Evolutionary conservation across 37 sponge, comb jelly and placozoan species (phyloP), one percentile per base, ranked within the genome.

Genomic region (Oscarella lobularis): DNA sequence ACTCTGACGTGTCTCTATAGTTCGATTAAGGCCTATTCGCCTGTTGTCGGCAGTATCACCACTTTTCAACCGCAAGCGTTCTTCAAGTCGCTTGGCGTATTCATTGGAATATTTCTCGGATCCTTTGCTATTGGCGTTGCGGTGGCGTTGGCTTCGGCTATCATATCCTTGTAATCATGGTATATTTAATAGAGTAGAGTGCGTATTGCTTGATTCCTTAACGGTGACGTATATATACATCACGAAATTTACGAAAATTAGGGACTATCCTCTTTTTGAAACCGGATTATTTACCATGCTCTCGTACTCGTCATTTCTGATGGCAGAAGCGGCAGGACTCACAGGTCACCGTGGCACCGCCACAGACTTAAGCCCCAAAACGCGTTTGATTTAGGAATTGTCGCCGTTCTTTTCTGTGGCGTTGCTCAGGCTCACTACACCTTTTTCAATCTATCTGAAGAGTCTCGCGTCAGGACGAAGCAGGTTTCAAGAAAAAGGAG

Each of bases 351-450:
- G 14, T 48, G 20, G 60, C 60, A n/a, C n/a, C n/a, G n/a, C n/a
- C n/a, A n/a, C n/a, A n/a, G n/a, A n/a, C n/a, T n/a, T n/a, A n/a
- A n/a, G n/a, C n/a, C n/a, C n/a, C n/a, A n/a, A n/a, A n/a, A n/a
- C n/a, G n/a, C n/a, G n/a, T n/a, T n/a, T n/a, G n/a, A n/a, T n/a
- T n/a, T n/a, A 81, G 97, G 97, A 38, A 96, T 96, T 85, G 97
- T 96, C 35, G 97, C 92, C 32, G 83, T 96, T 30, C 77, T 96
- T 67, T 96, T 96, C 82, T 91, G 92, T 87, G 97, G 92, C 2
- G 88, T 96, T 2, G 83, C 87, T 73, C 97, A 96, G 70, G 89
- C 97, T 4, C 90, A 96, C 82, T 96, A 96, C 78, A 91, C 97
- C 14, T 91, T 84, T 77, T 84, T 89, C 65, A 96, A 96, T 75